Evolutionary conservation across 2,113 vertebrate genomes (phyloP).

Genomic region (Lipophrys pholis): DNA sequence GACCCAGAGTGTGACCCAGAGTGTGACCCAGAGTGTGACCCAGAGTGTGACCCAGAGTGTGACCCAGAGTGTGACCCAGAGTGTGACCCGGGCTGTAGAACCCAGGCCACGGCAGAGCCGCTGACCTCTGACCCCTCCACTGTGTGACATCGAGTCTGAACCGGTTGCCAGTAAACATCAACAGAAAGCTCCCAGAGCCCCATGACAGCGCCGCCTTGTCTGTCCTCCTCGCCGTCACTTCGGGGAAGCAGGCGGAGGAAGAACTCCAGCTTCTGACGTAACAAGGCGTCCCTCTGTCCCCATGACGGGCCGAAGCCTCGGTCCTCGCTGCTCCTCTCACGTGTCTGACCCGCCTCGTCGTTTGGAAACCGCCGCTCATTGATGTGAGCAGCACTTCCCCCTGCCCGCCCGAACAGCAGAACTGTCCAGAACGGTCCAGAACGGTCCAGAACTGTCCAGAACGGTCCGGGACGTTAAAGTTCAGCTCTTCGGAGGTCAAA

Average conservation of each 20-base stretch:
- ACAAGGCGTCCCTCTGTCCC: conserved; percentile 70
- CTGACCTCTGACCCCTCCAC: conserved; percentile 18
- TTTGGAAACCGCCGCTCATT: conserved; percentile 31
- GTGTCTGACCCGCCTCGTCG: conserved; percentile 46
- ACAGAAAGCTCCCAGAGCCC: conserved; percentile 46
- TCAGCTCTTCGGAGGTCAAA: no score
- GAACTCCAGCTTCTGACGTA: conserved; percentile 37
- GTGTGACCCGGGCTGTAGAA: conserved; percentile 30
- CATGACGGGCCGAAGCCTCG: conserved; percentile 45
- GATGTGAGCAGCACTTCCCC: no score
- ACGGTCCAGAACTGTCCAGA: no score
- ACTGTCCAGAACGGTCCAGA: no score
- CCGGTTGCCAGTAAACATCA: conserved; percentile 37
- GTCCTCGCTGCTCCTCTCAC: conserved; percentile 19
- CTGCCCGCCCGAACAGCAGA: no score
- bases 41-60: conserved; percentile 35
- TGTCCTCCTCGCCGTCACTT: conserved; percentile 41
- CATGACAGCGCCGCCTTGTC: conserved; percentile 27
- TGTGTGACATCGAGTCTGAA: no score
- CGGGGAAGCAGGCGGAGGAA: conserved; percentile 32
- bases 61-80: conserved; percentile 31
- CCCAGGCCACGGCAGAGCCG: conserved; percentile 14
- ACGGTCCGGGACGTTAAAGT: no score
- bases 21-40: conserved; percentile 38
- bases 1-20: conserved; percentile 31